These are phyloP conservation scores for Eptesicus fuscus DNA, from an alignment of 2,113 vertebrate genomes.

Conservation along the genomic window DNA sequence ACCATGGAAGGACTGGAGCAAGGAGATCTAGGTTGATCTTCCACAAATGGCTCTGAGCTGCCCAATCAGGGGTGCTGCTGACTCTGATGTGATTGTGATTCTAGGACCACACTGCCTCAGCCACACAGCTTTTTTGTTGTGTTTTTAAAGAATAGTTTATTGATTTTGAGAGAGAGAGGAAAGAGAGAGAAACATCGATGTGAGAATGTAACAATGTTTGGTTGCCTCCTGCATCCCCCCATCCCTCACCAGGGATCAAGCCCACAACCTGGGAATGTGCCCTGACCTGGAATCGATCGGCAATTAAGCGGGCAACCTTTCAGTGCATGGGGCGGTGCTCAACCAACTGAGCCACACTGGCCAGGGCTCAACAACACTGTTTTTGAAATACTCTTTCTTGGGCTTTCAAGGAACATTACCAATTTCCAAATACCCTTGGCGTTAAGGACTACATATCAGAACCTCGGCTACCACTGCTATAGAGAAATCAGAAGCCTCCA, in stretches of 20 bases:
- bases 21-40: background rate
- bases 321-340: too few relatives aligned
- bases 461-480: background rate
- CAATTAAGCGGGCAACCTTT: too few relatives aligned
- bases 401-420: background rate
- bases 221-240: too few relatives aligned
- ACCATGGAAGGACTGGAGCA: background rate
- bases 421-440: background rate
- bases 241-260: too few relatives aligned
- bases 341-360: too few relatives aligned
- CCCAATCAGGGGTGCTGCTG: background rate
- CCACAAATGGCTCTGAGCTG: background rate
- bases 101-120: background rate
- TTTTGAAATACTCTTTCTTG: background rate
- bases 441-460: background rate
- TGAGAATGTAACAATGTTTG: too few relatives aligned
- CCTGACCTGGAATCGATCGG: too few relatives aligned
- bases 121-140: too few relatives aligned
- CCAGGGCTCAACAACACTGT: background rate
- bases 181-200: too few relatives aligned
- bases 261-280: too few relatives aligned
- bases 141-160: too few relatives aligned
- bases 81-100: background rate
- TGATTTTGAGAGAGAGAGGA: too few relatives aligned
- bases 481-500: background rate